phyloP scores from a whole-genome alignment of 2,113 vertebrate species.

The Austrofundulus limnaeus region DNA sequence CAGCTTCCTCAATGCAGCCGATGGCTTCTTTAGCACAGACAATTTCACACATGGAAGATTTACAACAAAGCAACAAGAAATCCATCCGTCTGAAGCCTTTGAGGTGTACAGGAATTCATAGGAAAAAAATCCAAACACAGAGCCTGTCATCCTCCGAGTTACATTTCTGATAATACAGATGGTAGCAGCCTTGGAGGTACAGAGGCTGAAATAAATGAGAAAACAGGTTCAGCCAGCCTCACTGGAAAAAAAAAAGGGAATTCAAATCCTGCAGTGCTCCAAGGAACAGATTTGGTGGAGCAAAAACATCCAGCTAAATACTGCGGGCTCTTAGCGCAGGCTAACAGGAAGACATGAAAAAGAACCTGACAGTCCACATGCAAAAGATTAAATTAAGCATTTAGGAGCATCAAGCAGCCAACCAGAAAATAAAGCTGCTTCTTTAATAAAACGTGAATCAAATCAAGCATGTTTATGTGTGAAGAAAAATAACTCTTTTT shows the following conservation, averaged over 20 bases:
- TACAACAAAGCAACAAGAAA: conserved; percentile 44
- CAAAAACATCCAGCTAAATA: conserved; percentile 1
- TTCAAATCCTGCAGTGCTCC: conserved; percentile 29
- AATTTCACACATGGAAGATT: conserved; percentile 73
- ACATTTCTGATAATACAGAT: conserved; percentile 48
- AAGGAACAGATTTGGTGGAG: conserved; percentile 17
- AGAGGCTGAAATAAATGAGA: conserved; percentile 42
- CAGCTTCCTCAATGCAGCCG: conserved; percentile 56
- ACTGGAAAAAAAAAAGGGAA: conserved; percentile 21
- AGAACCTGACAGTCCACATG: background rate
- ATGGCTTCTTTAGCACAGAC: conserved; percentile 67
- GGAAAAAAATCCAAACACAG: conserved; percentile 9
- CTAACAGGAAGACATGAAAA: conserved; percentile 1
- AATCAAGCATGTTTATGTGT: no score
- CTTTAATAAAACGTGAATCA: no score
- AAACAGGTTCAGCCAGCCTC: conserved; percentile 25
- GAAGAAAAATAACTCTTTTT: no score
- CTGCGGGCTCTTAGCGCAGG: background rate
- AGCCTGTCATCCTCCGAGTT: conserved; percentile 38
- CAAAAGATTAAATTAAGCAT: background rate
- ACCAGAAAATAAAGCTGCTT: no score
- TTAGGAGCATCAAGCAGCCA: no score
- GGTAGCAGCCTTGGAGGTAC: conserved; percentile 37
- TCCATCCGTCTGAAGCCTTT: conserved; percentile 39
- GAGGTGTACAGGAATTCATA: conserved; percentile 30